These are phyloP conservation scores for Empidonax traillii DNA, from an alignment of 2,113 vertebrate species.

Conservation along the genomic window DNA sequence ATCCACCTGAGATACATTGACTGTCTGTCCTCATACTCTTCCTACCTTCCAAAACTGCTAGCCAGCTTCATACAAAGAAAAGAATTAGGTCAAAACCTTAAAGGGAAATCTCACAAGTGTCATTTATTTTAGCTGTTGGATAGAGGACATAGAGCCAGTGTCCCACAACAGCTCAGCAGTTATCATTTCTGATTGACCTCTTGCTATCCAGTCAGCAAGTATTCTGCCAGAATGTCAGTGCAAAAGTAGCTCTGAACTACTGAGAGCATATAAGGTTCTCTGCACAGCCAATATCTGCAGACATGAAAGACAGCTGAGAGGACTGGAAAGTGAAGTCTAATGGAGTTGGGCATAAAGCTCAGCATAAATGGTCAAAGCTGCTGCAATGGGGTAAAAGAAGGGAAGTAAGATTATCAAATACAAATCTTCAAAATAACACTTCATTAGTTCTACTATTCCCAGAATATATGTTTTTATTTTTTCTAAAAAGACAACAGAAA, in stretches of 20 bases:
- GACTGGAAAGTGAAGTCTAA: neutral
- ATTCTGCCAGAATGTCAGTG: neutral
- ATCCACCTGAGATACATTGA: neutral
- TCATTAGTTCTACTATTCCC: neutral
- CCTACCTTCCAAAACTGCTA: neutral
- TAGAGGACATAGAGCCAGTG: neutral
- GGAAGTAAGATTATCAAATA: neutral
- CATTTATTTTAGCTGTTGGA: neutral
- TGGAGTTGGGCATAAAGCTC: neutral
- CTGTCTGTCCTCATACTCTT: neutral
- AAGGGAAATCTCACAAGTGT: neutral
- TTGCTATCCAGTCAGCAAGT: neutral
- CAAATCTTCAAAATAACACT: neutral
- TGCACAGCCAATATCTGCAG: neutral
- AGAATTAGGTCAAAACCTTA: neutral
- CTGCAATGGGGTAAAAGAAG: neutral
- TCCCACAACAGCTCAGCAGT: neutral
- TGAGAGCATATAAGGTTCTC: neutral
- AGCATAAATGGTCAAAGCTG: neutral
- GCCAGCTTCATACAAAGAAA: neutral
- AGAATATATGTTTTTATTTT: neutral
- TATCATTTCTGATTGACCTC: neutral
- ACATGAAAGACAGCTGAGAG: neutral
- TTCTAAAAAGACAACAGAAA: neutral
- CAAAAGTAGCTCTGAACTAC: neutral